Evolutionary conservation across 2,797 vertebrate genomes (phyloP), one percentile per base, ranked within the genome.

Genomic region (Apodemus agrarius): DNA sequence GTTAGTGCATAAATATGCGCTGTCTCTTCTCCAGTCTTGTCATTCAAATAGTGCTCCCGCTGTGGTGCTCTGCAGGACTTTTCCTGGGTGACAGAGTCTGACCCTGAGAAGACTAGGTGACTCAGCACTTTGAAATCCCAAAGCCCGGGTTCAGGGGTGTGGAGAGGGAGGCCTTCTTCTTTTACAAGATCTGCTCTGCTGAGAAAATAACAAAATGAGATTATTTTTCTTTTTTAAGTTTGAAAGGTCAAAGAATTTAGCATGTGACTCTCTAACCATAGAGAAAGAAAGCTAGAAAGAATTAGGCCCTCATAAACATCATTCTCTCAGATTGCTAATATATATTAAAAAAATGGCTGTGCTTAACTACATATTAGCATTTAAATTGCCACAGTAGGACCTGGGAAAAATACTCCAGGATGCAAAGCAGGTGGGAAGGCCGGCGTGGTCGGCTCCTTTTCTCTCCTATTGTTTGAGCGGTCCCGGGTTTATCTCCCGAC

Each of bases 301-400:
- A 49, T 80, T 57, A 29, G 78, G 89, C 14, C 82, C 78, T 89
- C 54, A 89, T 63, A 94, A 80, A 94, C 93, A 93, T 37, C 84
- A 92, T 22, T 54, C 76, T 79, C 34, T 92, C 89, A 12, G 93
- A 72, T 43, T 22, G 89, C 78, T 85, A 65, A 61, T 61, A 61
- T 49, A 46, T 49, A 49, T 4, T 3, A 61, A 61, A 72, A 79
- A 84, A 90, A n/a, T 26, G 31, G 40, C 40, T 16, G 88, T 49
- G 24, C 26, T 92, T 80, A 89, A 92, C 0, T 7, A 13, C 6
- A 88, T 96, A 95, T 97, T 97, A 96, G 85, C 97, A 97, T 97
- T 52, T 96, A 81, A 97, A 97, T 97, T 22, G 76, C n/a, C 89
- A 22, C 83, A 4, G 89, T 9, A 69, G 92, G 94, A 89, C 17